These are phyloP conservation scores for Apocrypta bakeri DNA, from an alignment of 1,140 invertebrate species.

Conservation along the genomic window DNA sequence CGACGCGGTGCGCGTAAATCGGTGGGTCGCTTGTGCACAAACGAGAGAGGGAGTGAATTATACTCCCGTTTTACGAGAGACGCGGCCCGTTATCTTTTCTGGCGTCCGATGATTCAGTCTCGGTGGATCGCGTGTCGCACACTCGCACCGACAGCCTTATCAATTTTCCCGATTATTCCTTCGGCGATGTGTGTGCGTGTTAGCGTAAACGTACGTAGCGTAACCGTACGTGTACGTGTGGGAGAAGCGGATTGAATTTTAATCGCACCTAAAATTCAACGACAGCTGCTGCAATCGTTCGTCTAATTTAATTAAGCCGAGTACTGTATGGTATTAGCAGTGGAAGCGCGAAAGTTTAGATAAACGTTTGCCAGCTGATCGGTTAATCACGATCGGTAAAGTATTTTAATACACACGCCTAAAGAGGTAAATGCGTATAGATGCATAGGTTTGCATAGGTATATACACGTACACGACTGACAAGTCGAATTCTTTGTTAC, in stretches of 20 bases:
- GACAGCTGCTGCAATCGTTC: background rate
- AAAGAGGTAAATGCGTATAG: no score
- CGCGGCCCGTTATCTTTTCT: background rate
- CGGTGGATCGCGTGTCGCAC: slow-evolving; percentile 3
- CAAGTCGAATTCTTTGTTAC: no score
- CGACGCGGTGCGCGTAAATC: slow-evolving; percentile 5
- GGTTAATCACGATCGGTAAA: background rate
- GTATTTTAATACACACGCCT: background rate
- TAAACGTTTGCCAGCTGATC: background rate
- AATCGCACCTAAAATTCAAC: background rate
- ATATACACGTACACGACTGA: no score
- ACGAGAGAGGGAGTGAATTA: background rate
- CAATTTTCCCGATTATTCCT: slow-evolving; percentile 4
- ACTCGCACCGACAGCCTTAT: background rate
- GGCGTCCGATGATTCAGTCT: background rate
- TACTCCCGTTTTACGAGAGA: slow-evolving; percentile 1
- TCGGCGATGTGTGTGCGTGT: background rate
- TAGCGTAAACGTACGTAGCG: background rate
- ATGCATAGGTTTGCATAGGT: no score
- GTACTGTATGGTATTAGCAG: background rate
- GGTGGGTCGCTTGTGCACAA: no score
- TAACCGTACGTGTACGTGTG: background rate
- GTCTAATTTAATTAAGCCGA: slow-evolving; percentile 5
- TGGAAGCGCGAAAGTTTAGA: background rate
- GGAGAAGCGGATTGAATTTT: background rate